Evolutionary conservation across 2,888 invertebrate genomes (phyloP).

Genomic region (Bellardia pandia): DNA sequence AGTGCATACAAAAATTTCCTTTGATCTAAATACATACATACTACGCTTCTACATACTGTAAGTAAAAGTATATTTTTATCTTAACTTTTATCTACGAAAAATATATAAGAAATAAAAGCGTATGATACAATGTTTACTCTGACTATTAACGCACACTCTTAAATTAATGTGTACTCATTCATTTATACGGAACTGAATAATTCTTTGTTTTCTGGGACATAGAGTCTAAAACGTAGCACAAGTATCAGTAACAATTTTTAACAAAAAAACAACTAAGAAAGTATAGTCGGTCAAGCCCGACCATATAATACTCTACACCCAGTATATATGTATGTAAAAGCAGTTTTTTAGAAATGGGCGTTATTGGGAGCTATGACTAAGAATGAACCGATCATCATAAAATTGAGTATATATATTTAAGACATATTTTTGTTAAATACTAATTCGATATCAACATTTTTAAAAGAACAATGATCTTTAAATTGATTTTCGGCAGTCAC

Average conservation of each 20-base stretch:
- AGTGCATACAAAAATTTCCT: not conserved
- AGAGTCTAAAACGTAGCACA: slow-evolving; percentile 16
- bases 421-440: too few relatives aligned
- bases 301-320: too few relatives aligned
- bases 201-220: slow-evolving; percentile 14
- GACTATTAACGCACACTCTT: not conserved
- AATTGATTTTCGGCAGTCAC: too few relatives aligned
- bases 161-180: slow-evolving; percentile 5
- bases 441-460: too few relatives aligned
- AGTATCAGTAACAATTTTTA: slow-evolving; percentile 2
- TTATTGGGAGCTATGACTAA: too few relatives aligned
- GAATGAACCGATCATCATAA: too few relatives aligned
- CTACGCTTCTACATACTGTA: not conserved
- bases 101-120: not conserved
- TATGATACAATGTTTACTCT: not conserved
- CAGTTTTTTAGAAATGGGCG: too few relatives aligned
- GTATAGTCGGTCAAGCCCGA: too few relatives aligned
- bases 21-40: slow-evolving; percentile 6
- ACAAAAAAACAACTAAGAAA: not conserved
- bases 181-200: slow-evolving; percentile 17
- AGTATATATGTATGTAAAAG: too few relatives aligned
- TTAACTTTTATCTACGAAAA: not conserved
- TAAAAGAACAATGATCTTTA: too few relatives aligned
- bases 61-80: not conserved
- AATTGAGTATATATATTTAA: too few relatives aligned